Conservation (phyloP, 2,888 invertebrate species). For the Orchesella flavescens region DNA sequence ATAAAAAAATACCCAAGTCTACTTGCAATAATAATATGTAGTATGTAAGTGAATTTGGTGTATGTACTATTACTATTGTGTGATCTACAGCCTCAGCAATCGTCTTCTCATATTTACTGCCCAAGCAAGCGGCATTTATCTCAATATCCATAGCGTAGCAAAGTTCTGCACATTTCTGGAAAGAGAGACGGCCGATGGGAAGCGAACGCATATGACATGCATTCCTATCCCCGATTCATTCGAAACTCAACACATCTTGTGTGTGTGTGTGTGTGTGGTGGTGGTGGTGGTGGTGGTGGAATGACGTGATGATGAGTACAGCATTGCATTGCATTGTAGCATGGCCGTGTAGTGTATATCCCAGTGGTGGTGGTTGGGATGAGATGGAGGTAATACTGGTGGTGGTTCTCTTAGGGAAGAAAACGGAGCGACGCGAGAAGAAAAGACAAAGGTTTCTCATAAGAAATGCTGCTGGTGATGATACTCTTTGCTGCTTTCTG, state of each 20-base stretch:
- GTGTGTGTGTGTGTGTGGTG: slow-evolving; percentile 23
- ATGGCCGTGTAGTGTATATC: neutral
- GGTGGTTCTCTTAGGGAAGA: slow-evolving; percentile 61
- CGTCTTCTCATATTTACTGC: no score
- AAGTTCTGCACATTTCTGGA: neutral
- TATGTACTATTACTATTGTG: no score
- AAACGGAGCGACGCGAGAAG: slow-evolving; percentile 10
- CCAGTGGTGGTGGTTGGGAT: slow-evolving; percentile 37
- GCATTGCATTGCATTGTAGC: slow-evolving; percentile 5
- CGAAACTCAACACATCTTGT: slow-evolving; percentile 4
- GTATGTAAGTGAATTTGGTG: no score
- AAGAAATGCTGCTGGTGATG: slow-evolving; percentile 3
- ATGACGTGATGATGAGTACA: slow-evolving; percentile 36
- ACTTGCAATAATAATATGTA: neutral
- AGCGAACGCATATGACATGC: neutral
- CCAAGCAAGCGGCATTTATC: no score
- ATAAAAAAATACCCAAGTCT: no score
- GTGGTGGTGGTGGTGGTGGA: slow-evolving; percentile 55
- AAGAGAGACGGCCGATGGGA: neutral
- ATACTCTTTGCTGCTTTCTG: neutral
- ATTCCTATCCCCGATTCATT: neutral
- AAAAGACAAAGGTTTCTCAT: slow-evolving; percentile 65
- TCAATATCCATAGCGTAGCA: no score
- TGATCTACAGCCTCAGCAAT: no score
- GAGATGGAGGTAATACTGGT: slow-evolving; percentile 52